Evolutionary conservation across 2,888 invertebrate species (phyloP).

Genomic region (Scotopteryx bipunctaria): DNA sequence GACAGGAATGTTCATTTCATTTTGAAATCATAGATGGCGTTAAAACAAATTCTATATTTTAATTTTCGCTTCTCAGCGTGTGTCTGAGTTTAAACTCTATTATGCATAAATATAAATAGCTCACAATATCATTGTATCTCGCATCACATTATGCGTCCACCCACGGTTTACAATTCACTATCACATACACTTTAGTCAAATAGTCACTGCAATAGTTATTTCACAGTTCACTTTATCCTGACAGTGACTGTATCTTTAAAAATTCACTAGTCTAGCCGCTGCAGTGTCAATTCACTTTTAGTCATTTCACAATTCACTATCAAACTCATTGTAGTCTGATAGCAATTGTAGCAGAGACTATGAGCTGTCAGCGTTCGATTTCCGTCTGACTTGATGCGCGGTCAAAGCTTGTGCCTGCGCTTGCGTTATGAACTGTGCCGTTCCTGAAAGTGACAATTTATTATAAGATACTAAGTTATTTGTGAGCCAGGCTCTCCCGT

Average conservation of each 20-base stretch:
- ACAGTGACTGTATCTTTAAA: neutral
- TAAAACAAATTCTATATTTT: too few relatives aligned
- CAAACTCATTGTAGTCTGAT: conserved; percentile 47
- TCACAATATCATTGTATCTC: conserved; percentile 3
- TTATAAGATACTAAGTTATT: too few relatives aligned
- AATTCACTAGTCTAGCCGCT: neutral
- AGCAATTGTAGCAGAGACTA: conserved; percentile 62
- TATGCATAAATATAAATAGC: conserved; percentile 14
- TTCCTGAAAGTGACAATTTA: conserved; percentile 55
- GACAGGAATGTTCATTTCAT: too few relatives aligned
- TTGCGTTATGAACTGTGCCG: conserved; percentile 73
- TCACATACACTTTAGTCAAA: too few relatives aligned
- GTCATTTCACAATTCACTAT: conserved; percentile 23
- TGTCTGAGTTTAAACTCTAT: neutral
- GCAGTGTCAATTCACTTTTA: neutral
- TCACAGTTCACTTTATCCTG: neutral
- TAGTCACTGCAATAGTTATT: neutral
- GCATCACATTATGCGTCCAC: conserved; percentile 7
- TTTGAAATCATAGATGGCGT: neutral
- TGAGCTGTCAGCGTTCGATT: conserved; percentile 80
- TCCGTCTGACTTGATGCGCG: conserved; percentile 74
- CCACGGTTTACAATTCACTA: conserved; percentile 1
- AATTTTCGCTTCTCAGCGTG: neutral
- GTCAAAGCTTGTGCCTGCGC: conserved; percentile 70
- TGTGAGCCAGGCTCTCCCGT: too few relatives aligned